Conservation (phyloP, 2,797 vertebrate species). For the Gymnodraco acuticeps region DNA sequence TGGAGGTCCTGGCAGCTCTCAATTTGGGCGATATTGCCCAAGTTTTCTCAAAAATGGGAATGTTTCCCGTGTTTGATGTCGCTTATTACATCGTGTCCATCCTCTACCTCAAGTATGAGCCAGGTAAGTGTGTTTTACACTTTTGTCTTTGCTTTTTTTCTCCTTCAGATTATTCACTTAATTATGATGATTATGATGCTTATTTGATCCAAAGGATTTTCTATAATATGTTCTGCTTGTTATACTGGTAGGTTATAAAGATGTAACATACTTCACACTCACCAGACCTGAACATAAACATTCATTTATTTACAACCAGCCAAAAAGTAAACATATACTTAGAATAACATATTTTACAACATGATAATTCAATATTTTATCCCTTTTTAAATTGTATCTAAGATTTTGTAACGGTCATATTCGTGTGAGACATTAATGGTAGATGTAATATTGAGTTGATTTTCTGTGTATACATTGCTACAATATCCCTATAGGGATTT, state of each 20-base stretch:
- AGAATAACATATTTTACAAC: background rate
- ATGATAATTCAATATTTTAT: background rate
- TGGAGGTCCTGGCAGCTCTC: constrained; percentile 89
- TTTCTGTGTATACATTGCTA: background rate
- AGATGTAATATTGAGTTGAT: background rate
- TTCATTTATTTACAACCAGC: background rate
- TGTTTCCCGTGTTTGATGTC: constrained; percentile 96
- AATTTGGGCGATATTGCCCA: constrained; percentile 91
- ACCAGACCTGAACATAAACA: background rate
- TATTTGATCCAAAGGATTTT: background rate
- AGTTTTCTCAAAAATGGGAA: constrained; percentile 93
- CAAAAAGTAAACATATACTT: background rate
- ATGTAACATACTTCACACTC: background rate
- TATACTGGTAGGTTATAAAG: constrained; percentile 1
- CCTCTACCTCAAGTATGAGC: constrained; percentile 98
- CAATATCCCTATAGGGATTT: constrained; percentile 49
- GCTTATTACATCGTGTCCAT: constrained; percentile 97
- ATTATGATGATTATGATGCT: background rate
- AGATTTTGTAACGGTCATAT: background rate
- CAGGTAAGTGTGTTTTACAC: constrained; percentile 86
- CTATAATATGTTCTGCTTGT: background rate
- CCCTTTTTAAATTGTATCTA: background rate
- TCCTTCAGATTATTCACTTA: background rate
- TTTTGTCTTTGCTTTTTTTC: background rate
- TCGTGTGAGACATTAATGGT: background rate